Evolutionary conservation across 2,113 vertebrate genomes (phyloP).

Genomic region (Chauna torquata): DNA sequence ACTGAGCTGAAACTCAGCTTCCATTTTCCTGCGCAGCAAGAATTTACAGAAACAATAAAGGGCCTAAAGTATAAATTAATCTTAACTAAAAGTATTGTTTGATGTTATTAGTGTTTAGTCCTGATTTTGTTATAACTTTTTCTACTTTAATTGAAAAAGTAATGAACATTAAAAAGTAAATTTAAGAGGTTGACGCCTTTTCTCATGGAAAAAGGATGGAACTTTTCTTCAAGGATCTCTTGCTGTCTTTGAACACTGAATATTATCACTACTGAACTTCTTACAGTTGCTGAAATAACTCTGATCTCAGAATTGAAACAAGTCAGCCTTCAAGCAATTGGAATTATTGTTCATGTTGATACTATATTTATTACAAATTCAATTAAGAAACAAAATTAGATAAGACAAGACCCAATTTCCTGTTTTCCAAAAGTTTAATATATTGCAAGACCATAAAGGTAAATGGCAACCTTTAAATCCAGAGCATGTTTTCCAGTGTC

Average conservation of each 20-base stretch:
- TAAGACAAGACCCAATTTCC: neutral
- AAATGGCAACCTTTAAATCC: neutral
- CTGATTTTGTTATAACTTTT: neutral
- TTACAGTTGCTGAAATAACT: neutral
- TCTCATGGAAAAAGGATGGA: neutral
- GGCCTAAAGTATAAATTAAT: neutral
- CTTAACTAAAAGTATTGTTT: neutral
- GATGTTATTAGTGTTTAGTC: neutral
- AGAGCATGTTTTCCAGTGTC: neutral
- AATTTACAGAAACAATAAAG: neutral
- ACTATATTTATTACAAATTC: neutral
- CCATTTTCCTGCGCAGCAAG: neutral
- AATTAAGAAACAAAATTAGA: slow-evolving; percentile 1
- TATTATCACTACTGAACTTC: neutral
- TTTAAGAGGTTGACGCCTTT: neutral
- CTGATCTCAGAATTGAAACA: neutral
- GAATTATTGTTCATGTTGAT: neutral
- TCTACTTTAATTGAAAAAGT: neutral
- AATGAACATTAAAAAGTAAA: neutral
- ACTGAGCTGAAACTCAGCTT: neutral
- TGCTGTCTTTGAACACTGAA: neutral
- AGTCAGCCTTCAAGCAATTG: neutral
- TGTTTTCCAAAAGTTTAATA: neutral
- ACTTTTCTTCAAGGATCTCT: neutral
- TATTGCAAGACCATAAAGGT: neutral